phyloP scores from a whole-genome alignment of 2,113 vertebrate species.

The Melanerpes formicivorus region DNA sequence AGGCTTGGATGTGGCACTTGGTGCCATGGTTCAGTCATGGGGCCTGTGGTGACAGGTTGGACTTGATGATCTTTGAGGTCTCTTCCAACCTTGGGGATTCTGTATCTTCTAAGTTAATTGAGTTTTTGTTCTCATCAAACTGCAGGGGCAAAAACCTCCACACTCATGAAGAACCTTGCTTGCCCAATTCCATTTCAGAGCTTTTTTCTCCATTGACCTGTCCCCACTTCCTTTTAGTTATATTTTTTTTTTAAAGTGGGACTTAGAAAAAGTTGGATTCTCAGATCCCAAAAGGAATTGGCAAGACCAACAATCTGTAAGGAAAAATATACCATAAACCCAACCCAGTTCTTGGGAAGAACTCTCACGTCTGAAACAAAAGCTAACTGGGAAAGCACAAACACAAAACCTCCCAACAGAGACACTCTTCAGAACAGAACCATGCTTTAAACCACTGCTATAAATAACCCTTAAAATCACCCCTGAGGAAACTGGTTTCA shows the following conservation, averaged over 20 bases:
- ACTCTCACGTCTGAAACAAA: not conserved
- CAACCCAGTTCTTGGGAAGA: not conserved
- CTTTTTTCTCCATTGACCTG: not conserved
- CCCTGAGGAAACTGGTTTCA: not conserved
- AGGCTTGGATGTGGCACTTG: too few species aligned
- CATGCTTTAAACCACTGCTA: not conserved
- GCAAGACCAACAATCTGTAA: not conserved
- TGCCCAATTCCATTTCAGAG: not conserved
- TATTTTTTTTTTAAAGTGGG: not conserved
- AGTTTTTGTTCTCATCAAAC: not conserved
- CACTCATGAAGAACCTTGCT: not conserved
- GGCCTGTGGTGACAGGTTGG: too few species aligned
- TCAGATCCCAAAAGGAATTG: not conserved
- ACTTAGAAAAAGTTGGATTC: not conserved
- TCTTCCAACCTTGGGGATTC: too few species aligned
- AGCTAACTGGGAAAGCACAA: not conserved
- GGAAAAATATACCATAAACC: not conserved
- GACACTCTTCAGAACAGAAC: slow-evolving; percentile 3
- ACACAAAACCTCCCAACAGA: not conserved
- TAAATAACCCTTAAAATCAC: not conserved
- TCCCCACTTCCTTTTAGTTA: too few species aligned
- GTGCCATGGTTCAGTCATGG: too few species aligned
- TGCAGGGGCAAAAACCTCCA: not conserved
- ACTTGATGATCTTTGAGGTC: too few species aligned
- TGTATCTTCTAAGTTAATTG: not conserved